Base-by-base conservation (phyloP, 2,888 invertebrate species). In the Harpalus rubripes region DNA sequence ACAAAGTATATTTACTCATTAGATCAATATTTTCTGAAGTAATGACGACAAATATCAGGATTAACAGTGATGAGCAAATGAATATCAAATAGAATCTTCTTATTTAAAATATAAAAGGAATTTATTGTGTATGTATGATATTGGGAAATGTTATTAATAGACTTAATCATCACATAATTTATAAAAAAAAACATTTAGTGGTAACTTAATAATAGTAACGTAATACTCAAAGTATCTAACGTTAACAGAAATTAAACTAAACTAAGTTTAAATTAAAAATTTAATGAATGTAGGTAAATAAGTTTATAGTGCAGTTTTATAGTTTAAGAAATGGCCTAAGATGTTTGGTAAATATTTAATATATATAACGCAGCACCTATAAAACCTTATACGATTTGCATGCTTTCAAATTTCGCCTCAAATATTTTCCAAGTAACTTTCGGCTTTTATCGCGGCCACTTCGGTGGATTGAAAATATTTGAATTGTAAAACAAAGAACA, bases 381-480 rank as follows among this genome's bases (percentile, higher is more conserved):
- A 68, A 32, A 22, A 52, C 61, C 32, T 86, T 65, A 83, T 85
- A 84, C 86, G 86, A 81, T 86, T 86, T 86, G 86, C 86, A 86
- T 86, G 87, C 87, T 87, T 86, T 86, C 86, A 86, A 87, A 86
- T 87, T 86, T 84, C 65, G 56, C 63, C 44, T 63, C n/a, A 74
- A 76, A 83, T 83, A 83, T 83, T 58, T 83, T 59, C 74, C 16
- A 59, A 65, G 84, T 84, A 63, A 84, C 44, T 84, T 78, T 76
- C 44, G 39, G 78, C 78, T 74, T 84, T 84, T 84, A 84, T 84
- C 84, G 84, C 52, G 16, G 63, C 84, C 84, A 84, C 84, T 84
- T 78, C 78, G 78, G 22, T 63, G 84, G 84, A 84, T 84, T 84
- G 84, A 78, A 84, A 61, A 84, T 84, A 84, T 84, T 84, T 84